These are phyloP conservation scores for Craterocephalus amniculus DNA, from an alignment of 2,797 vertebrate species.

Conservation along the genomic window DNA sequence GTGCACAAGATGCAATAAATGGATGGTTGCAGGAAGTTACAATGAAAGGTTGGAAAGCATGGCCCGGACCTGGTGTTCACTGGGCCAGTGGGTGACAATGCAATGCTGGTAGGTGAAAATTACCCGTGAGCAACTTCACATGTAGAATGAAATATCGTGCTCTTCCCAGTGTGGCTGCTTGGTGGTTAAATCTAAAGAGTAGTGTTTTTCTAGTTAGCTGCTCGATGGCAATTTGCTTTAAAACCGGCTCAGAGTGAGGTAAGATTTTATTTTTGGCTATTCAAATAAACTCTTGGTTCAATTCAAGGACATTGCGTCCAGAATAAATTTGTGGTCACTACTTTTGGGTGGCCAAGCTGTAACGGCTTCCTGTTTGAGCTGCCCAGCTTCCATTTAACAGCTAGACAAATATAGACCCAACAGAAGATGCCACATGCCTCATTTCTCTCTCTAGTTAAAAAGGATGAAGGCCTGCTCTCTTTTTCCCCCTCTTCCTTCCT, in stretches of 20 bases:
- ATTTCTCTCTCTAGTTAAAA: constrained; percentile 37
- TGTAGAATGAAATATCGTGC: neutral
- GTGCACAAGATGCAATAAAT: constrained; percentile 46
- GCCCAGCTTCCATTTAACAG: constrained; percentile 36
- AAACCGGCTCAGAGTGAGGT: constrained; percentile 14
- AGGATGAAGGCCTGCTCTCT: constrained; percentile 49
- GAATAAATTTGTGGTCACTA: constrained; percentile 38
- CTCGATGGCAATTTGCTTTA: neutral
- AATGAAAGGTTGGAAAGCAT: constrained; percentile 38
- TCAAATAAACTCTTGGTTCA: constrained; percentile 45
- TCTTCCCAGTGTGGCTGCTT: neutral
- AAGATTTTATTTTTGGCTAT: constrained; percentile 2
- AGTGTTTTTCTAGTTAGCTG: neutral
- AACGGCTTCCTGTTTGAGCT: constrained; percentile 58
- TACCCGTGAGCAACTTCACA: neutral
- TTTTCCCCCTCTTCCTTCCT: constrained; percentile 10
- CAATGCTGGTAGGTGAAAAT: neutral
- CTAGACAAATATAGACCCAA: constrained; percentile 40
- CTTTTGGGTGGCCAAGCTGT: constrained; percentile 45
- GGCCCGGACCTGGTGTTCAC: neutral
- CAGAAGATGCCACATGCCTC: constrained; percentile 67
- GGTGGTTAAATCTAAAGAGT: neutral
- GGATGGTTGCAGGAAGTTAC: constrained; percentile 36
- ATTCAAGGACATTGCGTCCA: constrained; percentile 30
- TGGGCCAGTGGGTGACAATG: neutral